Conservation (phyloP, 2,888 invertebrate species). For the Limenitis camilla region DNA sequence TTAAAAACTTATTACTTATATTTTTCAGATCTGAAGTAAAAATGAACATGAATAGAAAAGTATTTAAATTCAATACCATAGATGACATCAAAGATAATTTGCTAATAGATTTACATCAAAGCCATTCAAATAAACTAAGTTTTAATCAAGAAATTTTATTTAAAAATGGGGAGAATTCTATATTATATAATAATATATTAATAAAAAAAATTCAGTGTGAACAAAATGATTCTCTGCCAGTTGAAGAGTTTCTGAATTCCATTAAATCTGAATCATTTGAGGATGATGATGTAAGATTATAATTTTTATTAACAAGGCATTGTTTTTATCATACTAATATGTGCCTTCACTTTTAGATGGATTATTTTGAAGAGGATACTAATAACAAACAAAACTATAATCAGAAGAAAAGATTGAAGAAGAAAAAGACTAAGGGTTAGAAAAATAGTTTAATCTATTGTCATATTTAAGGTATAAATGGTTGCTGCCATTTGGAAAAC, state of each 20-base stretch:
- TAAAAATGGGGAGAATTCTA: constrained; percentile 14
- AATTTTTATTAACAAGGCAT: not conserved
- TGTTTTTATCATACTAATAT: not conserved
- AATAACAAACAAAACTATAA: too few relatives aligned
- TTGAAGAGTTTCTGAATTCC: not conserved
- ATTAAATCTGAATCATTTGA: constrained; percentile 1
- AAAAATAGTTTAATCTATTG: not conserved
- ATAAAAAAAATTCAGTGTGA: constrained; percentile 4
- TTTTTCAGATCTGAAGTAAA: constrained; percentile 38
- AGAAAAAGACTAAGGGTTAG: not conserved
- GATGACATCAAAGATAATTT: constrained; percentile 38
- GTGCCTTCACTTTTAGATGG: not conserved
- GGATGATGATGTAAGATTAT: constrained; percentile 3
- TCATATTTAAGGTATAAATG: too few relatives aligned
- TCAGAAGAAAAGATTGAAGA: too few relatives aligned
- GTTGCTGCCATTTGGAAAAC: too few relatives aligned
- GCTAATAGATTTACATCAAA: constrained; percentile 13
- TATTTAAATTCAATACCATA: constrained; percentile 40
- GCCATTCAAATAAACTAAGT: not conserved
- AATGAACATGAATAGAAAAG: constrained; percentile 34
- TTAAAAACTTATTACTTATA: too few relatives aligned
- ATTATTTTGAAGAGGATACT: not conserved
- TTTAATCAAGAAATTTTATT: constrained; percentile 5
- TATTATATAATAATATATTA: constrained; percentile 10
- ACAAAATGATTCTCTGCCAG: not conserved